phyloP scores from a whole-genome alignment of 2,797 vertebrate species.

The Pseudochromis fuscus region DNA sequence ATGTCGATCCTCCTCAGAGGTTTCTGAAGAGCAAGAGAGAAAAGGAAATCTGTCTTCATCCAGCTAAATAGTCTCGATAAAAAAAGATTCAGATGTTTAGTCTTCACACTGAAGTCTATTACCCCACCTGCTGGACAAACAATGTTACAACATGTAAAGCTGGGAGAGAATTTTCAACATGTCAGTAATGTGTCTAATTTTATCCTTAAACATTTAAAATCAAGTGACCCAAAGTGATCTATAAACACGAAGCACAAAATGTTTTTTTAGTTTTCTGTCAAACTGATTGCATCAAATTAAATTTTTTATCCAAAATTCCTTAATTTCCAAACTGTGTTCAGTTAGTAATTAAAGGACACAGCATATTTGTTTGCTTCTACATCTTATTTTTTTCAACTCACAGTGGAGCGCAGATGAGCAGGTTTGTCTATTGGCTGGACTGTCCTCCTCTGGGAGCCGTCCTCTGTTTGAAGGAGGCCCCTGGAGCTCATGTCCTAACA shows the following conservation, averaged over 20 bases:
- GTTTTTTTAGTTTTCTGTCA: too few relatives aligned
- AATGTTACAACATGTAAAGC: background rate
- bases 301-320: too few relatives aligned
- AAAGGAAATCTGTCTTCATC: background rate
- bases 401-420: conserved; percentile 84
- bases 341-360: too few relatives aligned
- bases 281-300: too few relatives aligned
- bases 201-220: background rate
- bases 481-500: conserved; percentile 83
- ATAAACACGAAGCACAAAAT: too few relatives aligned
- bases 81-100: background rate
- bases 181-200: too few relatives aligned
- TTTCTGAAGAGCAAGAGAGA: conserved; percentile 82
- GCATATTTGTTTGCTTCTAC: too few relatives aligned
- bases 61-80: too few relatives aligned
- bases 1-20: conserved; percentile 90
- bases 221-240: background rate
- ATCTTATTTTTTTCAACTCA: conserved; percentile 87
- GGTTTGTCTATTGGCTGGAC: conserved; percentile 88
- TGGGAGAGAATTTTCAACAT: background rate
- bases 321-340: too few relatives aligned
- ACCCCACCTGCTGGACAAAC: conserved; percentile 45
- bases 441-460: conserved; percentile 79
- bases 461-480: conserved; percentile 60
- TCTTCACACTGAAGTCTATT: accelerated